phyloP scores from a whole-genome alignment of 2,888 invertebrate species.

The Nycteola revayana region DNA sequence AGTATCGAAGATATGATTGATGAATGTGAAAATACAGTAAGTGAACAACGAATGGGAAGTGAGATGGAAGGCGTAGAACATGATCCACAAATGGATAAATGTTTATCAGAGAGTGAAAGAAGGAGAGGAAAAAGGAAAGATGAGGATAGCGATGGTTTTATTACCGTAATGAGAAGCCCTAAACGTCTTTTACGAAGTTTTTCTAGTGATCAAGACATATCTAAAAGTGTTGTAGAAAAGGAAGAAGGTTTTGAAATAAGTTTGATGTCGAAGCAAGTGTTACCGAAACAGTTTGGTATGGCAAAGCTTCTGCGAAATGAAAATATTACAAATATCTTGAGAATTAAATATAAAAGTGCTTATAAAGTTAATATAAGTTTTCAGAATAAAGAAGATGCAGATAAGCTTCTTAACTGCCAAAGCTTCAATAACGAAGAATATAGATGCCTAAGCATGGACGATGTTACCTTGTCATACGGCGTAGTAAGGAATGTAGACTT shows the following conservation, averaged over 20 bases:
- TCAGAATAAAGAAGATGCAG: conserved; percentile 7
- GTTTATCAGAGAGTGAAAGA: too few relatives aligned
- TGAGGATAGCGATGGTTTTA: neutral
- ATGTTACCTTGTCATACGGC: neutral
- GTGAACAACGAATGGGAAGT: neutral
- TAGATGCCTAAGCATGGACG: neutral
- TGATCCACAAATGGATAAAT: too few relatives aligned
- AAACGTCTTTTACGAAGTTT: neutral
- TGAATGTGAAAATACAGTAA: neutral
- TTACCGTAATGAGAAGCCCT: neutral
- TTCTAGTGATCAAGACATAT: neutral
- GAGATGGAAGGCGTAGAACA: neutral
- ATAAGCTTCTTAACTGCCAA: conserved; percentile 4
- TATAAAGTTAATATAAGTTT: conserved; percentile 18
- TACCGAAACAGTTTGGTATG: conserved; percentile 27
- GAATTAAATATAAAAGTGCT: conserved; percentile 20
- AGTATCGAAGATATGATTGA: neutral
- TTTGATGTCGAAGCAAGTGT: conserved; percentile 1
- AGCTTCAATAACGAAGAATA: conserved; percentile 8
- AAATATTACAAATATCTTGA: conserved; percentile 14
- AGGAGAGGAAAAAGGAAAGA: neutral
- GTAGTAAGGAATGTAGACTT: neutral
- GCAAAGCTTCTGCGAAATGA: conserved; percentile 19
- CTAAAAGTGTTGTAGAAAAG: neutral
- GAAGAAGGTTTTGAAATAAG: neutral